Evolutionary conservation across 2,888 invertebrate genomes (phyloP).

Genomic region (Halocaridina rubra): DNA sequence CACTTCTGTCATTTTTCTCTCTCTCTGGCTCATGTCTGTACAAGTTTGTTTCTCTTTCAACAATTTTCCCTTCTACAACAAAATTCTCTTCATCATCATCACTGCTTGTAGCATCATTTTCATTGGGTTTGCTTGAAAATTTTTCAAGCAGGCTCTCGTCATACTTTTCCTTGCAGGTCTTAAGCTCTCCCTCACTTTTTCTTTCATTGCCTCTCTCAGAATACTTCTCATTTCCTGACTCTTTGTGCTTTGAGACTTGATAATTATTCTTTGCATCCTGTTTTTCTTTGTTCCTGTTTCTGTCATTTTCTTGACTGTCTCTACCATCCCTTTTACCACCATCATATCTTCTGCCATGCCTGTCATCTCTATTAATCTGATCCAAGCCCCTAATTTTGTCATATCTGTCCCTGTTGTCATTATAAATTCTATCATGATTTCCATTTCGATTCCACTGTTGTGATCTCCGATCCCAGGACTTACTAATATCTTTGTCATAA

Average conservation of each 20-base stretch:
- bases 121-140: too few species aligned
- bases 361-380: not conserved
- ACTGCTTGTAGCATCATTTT: not conserved
- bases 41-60: too few species aligned
- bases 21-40: too few species aligned
- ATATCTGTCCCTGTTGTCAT: slow-evolving; percentile 7
- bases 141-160: too few species aligned
- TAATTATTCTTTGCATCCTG: not conserved
- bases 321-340: not conserved
- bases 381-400: not conserved
- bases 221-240: not conserved
- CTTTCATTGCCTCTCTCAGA: not conserved
- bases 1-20: not conserved
- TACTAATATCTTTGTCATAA: not conserved
- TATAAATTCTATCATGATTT: not conserved
- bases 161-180: not conserved
- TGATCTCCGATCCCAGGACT: not conserved
- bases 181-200: not conserved
- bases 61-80: not conserved
- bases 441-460: not conserved
- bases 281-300: not conserved
- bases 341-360: not conserved
- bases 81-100: not conserved
- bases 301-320: not conserved
- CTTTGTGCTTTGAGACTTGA: not conserved